Evolutionary conservation across 2,888 invertebrate species (phyloP), one percentile per base, ranked within the genome.

Genomic region (Pandemis corylana): DNA sequence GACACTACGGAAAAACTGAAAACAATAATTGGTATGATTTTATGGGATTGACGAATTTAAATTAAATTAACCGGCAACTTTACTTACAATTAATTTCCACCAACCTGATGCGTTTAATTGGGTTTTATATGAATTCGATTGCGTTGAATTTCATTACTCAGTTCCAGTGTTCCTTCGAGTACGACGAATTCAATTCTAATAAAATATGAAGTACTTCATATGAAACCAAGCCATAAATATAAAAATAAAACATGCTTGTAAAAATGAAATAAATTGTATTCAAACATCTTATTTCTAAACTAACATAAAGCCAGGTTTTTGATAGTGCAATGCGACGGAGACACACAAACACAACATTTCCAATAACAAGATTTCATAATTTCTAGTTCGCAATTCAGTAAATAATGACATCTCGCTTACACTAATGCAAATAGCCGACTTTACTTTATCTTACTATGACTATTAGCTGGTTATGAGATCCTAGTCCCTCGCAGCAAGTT

Each of bases 11-110:
- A 67, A 59, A 69, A 75, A 65, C 72, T 67, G 53, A 53, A 79
- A 68, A 56, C 41, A 69, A 75, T 78, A 80, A 76, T 79, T 80
- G 82, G 79, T 62, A 68, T 61, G 65, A 36, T 80, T 85, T 85
- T 84, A 85, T 80, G 75, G 73, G 69, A 79, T 79, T 77, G 76
- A 72, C 65, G 73, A 70, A 76, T 76, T 77, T 62, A 67, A 75
- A 72, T 75, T 74, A 59, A 79, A 77, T 77, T 59, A 61, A 77
- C 76, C 81, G 83, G 84, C 84, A 82, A 84, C 76, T 81, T 83
- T 80, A 76, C 69, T 76, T 77, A 78, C 78, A 41, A 67, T 36
- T 13, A 67, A 51, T 73, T 51, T n/a, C 9, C 42, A 68, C 42
- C 36, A 63, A 49, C 64, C 49, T 64, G 68, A 62, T 63, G 64